Evolutionary conservation across 1,140 invertebrate species (phyloP).

Genomic region (Thalassaphorura encarpata): DNA sequence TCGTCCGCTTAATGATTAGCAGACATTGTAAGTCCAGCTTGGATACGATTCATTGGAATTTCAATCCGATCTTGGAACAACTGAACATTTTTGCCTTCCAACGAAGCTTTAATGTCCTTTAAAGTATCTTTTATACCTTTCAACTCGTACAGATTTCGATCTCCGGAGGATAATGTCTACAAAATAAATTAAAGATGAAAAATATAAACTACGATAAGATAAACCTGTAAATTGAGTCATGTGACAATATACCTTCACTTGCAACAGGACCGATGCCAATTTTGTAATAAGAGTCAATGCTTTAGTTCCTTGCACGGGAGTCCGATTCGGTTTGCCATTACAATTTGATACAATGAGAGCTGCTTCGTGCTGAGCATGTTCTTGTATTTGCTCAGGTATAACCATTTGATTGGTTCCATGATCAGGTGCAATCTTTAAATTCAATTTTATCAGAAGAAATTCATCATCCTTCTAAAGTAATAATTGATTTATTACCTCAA

Average conservation of each 20-base stretch:
- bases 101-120: constrained; percentile 70
- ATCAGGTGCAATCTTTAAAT: constrained; percentile 75
- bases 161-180: constrained; percentile 73
- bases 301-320: constrained; percentile 42
- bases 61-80: constrained; percentile 84
- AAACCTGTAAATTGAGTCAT: too few relatives aligned
- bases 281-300: constrained; percentile 67
- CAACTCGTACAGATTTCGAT: constrained; percentile 81
- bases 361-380: constrained; percentile 76
- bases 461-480: too few relatives aligned
- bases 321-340: constrained; percentile 41
- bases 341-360: constrained; percentile 65
- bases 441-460: too few relatives aligned
- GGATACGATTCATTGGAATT: constrained; percentile 84
- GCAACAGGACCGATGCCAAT: constrained; percentile 80
- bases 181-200: too few relatives aligned
- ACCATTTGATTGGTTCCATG: constrained; percentile 74
- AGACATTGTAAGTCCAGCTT: constrained; percentile 52
- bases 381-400: constrained; percentile 72
- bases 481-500: constrained; percentile 46
- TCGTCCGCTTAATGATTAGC: background rate
- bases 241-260: constrained; percentile 59
- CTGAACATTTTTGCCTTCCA: constrained; percentile 64
- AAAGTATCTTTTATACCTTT: constrained; percentile 87
- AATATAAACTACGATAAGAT: constrained; percentile 16